Evolutionary conservation across 1,140 invertebrate species (phyloP), one percentile per base, ranked within the genome.

Genomic region (Calosoma granatense): DNA sequence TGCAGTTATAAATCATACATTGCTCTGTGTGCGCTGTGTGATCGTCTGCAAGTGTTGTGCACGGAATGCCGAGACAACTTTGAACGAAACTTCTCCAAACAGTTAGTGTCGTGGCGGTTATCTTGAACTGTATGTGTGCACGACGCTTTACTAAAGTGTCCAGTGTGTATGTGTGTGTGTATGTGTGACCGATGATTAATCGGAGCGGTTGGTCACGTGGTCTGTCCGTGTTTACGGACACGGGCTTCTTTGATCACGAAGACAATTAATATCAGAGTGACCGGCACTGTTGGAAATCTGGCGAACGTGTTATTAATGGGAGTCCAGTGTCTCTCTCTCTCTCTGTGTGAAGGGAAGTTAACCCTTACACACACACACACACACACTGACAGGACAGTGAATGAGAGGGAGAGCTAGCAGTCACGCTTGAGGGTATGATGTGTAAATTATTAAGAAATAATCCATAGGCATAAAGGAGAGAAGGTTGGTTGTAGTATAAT

Each of bases 221-320:
- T 47, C 17, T 3, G 6, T 47, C 6, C 41, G 6, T 47, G 41
- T 47, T 47, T 47, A 17, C 41, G 15, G 41, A 47, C 41, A 47
- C 41, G 17, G 17, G 41, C 41, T 47, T 47, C 41, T 47, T 47
- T 47, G 41, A 47, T 47, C 41, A 47, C 41, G 17, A 47, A 47
- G 41, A 47, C 41, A 47, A 47, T 47, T 47, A 47, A 47, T 47
- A 47, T 47, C 41, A 47, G 41, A 47, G 41, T 47, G 41, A 47
- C 41, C 41, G 17, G 41, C 9, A 17, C 41, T 17, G 41, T 47
- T 47, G 9, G 15, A 47, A 47, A 47, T 47, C 41, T 47, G 41
- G 41, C 17, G 41, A 47, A 47, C 41, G 41, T 47, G 41, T 47
- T 47, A 47, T 47, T 47, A 47, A 47, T 47, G 41, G 41, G 9